Evolutionary conservation across 2,113 vertebrate genomes (phyloP), one percentile per base, ranked within the genome.

Genomic region (Rutilus rutilus): DNA sequence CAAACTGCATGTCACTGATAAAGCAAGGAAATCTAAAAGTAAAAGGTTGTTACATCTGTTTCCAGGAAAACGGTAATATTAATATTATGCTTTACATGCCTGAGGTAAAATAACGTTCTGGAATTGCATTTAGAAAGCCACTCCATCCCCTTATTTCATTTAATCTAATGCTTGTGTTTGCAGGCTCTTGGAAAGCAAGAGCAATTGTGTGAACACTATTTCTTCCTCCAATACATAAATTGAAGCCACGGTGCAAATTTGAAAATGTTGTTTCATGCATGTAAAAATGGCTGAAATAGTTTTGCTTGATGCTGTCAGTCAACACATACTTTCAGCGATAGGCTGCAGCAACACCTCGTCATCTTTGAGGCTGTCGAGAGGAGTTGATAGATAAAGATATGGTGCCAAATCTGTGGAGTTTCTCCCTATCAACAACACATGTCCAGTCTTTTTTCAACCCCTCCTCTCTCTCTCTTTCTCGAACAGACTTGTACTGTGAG

Each of bases 371-470:
- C 86, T 87, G 88, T 78, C 82, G 50, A 71, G 64, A 73, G 30
- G 64, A 81, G 76, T 69, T 84, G 85, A 88, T 36, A 86, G 85
- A 88, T 78, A 30, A 60, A 47, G 83, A 89, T 42, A 79, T 11
- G 78, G 73, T 87, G 85, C 88, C 86, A 85, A 85, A 76, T 71
- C 21, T 25, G 73, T 36, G 14, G 62, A 74, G 79, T 78, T 88
- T 83, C 64, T 79, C 79, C 67, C 87, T 75, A 86, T 86, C 78
- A 85, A 69, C 85, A 85, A 67, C 82, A 86, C 76, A 85, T 89
- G 82, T 59, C 71, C 62, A 25, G 39, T 4, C 78, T 64, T 65
- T 77, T 17, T 62, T 60, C 74, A 76, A 57, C 57, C 67, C 83
- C 8, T 23, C 17, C 39, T n/a, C 59, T 59, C 45, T 59, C 36